Conservation (phyloP, 2,113 vertebrate genomes). For the Anarhynchus alexandrinus region DNA sequence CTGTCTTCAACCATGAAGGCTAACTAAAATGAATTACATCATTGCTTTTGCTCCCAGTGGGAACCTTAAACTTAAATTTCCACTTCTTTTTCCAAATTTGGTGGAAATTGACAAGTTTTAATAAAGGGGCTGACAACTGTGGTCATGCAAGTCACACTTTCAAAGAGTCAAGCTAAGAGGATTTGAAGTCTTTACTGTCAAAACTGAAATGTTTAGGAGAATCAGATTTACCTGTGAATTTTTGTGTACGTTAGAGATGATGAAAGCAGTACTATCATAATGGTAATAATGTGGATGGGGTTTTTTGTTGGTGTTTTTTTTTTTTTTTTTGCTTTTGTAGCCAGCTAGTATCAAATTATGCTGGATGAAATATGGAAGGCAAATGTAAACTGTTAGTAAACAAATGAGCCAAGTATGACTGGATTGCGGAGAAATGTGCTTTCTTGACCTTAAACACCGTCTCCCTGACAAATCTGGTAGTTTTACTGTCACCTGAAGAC, state of each 20-base stretch:
- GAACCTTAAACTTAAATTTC: background rate
- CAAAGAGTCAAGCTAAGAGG: background rate
- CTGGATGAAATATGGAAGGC: background rate
- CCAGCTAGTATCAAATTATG: background rate
- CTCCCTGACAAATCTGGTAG: background rate
- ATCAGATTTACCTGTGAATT: background rate
- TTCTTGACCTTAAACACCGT: background rate
- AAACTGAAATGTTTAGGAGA: background rate
- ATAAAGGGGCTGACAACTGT: background rate
- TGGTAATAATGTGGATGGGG: background rate
- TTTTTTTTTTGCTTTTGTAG: background rate
- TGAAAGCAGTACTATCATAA: background rate
- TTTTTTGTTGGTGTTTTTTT: background rate
- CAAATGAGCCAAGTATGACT: background rate
- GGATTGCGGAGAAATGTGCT: background rate
- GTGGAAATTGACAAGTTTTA: background rate
- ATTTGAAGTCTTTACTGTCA: background rate
- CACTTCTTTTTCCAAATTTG: background rate
- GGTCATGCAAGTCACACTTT: background rate
- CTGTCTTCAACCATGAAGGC: background rate
- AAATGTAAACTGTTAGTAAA: background rate
- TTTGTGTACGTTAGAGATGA: background rate
- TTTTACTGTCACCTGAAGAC: background rate
- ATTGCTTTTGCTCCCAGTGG: background rate
- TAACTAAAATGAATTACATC: background rate